Conservation (phyloP, 2,888 invertebrate species). For the Thereva unica region DNA sequence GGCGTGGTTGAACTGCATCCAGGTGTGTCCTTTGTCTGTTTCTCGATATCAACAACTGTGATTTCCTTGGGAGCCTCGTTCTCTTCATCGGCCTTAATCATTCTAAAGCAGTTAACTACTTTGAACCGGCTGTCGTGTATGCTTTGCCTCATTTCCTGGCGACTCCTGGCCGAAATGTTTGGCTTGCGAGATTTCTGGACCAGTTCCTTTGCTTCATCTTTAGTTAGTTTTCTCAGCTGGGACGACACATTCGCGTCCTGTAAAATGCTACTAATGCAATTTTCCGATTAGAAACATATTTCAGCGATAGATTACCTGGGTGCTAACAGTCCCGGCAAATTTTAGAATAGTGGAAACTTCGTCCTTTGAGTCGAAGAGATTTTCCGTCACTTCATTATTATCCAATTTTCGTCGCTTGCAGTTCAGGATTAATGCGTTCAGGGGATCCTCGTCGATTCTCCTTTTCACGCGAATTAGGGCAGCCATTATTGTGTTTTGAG, state of each 20-base stretch:
- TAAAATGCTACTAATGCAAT: slow-evolving; percentile 29
- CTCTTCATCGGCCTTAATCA: slow-evolving; percentile 49
- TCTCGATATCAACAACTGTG: slow-evolving; percentile 66
- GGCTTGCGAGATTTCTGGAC: slow-evolving; percentile 60
- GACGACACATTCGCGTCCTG: slow-evolving; percentile 59
- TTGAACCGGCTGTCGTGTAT: slow-evolving; percentile 63
- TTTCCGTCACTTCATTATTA: slow-evolving; percentile 45
- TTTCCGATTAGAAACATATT: background rate
- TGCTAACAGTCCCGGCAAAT: slow-evolving; percentile 73
- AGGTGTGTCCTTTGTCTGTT: slow-evolving; percentile 45
- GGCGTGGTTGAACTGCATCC: background rate
- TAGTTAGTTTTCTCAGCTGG: slow-evolving; percentile 59
- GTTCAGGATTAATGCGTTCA: slow-evolving; percentile 70
- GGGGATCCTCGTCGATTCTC: slow-evolving; percentile 71
- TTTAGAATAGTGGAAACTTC: slow-evolving; percentile 68
- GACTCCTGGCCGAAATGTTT: slow-evolving; percentile 58
- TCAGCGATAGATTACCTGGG: slow-evolving; percentile 61
- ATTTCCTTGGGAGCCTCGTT: slow-evolving; percentile 47
- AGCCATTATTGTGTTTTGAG: slow-evolving; percentile 37
- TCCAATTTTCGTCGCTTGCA: slow-evolving; percentile 68
- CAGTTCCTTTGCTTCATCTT: slow-evolving; percentile 58
- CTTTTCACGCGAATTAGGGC: slow-evolving; percentile 76
- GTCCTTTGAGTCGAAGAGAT: slow-evolving; percentile 49
- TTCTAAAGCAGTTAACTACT: slow-evolving; percentile 64
- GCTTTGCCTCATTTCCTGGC: slow-evolving; percentile 58